A percentile compares a stretch with the other conserved stretches of the same genome.
Evolutionary conservation across 2,113 vertebrate genomes (phyloP).

Genomic region (Galemys pyrenaicus): DNA sequence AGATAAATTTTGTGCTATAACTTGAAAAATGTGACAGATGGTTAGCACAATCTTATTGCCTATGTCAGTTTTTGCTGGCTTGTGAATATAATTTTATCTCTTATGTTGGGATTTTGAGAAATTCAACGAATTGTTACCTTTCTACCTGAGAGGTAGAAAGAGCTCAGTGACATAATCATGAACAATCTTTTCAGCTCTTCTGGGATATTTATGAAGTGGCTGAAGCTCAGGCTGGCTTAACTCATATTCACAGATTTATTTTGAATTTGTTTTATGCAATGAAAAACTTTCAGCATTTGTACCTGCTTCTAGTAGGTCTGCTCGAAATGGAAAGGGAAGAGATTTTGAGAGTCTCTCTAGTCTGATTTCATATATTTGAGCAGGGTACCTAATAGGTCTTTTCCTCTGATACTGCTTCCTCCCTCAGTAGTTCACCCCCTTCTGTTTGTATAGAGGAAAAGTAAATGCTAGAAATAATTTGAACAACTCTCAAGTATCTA

Average conservation of each 20-base stretch:
- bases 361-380: neutral
- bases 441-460: neutral
- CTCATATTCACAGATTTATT: neutral
- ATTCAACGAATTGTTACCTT: neutral
- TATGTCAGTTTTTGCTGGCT: neutral
- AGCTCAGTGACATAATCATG: neutral
- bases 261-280: neutral
- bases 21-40: neutral
- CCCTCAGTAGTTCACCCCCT: no score
- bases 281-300: neutral
- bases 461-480: neutral
- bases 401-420: neutral
- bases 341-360: neutral
- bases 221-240: neutral
- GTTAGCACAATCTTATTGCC: neutral
- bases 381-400: neutral
- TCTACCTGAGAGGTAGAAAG: neutral
- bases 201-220: neutral
- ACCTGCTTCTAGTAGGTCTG: neutral
- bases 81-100: slow-evolving; percentile 39
- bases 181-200: neutral
- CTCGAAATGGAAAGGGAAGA: neutral
- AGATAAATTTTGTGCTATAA: neutral
- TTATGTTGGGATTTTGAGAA: neutral
- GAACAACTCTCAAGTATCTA: neutral